Conservation (phyloP, 2,888 invertebrate genomes). For the Hecatera dysodea region DNA sequence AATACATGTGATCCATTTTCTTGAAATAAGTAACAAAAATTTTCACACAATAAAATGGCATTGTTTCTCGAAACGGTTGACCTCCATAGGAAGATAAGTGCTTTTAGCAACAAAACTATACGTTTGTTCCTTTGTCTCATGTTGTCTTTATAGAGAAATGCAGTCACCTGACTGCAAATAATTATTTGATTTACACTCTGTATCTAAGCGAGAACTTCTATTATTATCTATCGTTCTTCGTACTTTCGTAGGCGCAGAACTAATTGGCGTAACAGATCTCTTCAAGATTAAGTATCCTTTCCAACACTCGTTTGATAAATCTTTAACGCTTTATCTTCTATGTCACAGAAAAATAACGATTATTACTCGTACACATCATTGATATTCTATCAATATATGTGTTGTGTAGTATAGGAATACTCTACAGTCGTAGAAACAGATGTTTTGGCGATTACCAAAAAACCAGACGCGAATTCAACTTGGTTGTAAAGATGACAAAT, state of each 20-base stretch:
- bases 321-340: constrained; percentile 10
- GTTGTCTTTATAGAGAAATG: constrained; percentile 33
- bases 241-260: constrained; percentile 20
- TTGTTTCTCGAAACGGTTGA: constrained; percentile 43
- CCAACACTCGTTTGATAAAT: constrained; percentile 15
- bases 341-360: not conserved
- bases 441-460: constrained; percentile 11
- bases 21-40: constrained; percentile 26
- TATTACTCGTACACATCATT: constrained; percentile 5
- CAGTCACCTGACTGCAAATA: constrained; percentile 38
- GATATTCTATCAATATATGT: not conserved
- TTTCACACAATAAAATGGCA: constrained; percentile 42
- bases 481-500: constrained; percentile 17
- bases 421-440: not conserved
- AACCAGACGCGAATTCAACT: not conserved
- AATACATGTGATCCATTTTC: constrained; percentile 22
- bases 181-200: constrained; percentile 28
- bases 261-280: constrained; percentile 26
- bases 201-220: constrained; percentile 16
- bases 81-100: constrained; percentile 44
- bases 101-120: constrained; percentile 24
- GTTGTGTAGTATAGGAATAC: not conserved
- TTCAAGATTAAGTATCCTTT: constrained; percentile 12
- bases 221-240: constrained; percentile 16
- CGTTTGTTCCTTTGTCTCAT: constrained; percentile 33